Conservation (phyloP, 2,888 invertebrate genomes). For the Parnassius orleans region DNA sequence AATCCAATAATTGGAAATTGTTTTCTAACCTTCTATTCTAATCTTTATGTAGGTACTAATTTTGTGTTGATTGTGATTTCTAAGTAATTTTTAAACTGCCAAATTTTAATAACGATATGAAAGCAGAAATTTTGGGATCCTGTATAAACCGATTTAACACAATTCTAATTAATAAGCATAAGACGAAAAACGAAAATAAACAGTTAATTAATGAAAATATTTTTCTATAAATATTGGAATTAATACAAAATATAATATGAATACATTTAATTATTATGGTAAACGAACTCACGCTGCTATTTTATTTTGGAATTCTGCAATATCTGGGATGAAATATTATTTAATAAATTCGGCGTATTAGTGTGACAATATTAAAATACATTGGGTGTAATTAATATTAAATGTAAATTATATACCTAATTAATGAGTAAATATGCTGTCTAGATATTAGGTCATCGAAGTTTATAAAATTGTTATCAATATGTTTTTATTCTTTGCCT, state of each 20-base stretch:
- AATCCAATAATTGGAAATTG: too few species aligned
- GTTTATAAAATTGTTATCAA: conserved; percentile 1
- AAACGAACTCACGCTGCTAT: conserved; percentile 54
- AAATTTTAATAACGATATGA: too few species aligned
- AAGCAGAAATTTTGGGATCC: conserved; percentile 14
- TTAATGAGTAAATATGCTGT: conserved; percentile 50
- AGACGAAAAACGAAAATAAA: conserved; percentile 37
- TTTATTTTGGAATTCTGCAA: conserved; percentile 56
- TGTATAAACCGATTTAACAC: conserved; percentile 36
- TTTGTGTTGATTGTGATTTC: too few species aligned
- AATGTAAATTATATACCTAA: conserved; percentile 58
- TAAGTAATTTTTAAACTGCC: too few species aligned
- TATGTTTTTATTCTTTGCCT: background rate
- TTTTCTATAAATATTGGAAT: conserved; percentile 69
- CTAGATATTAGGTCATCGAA: conserved; percentile 51
- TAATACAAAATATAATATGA: conserved; percentile 39
- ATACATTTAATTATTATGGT: conserved; percentile 33
- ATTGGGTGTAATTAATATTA: conserved; percentile 48
- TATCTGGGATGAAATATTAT: conserved; percentile 70
- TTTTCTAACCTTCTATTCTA: too few species aligned
- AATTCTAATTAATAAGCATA: conserved; percentile 39
- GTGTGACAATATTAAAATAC: conserved; percentile 71
- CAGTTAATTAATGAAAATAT: conserved; percentile 54
- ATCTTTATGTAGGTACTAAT: too few species aligned
- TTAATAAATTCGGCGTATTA: conserved; percentile 60